Evolutionary conservation across 2,888 invertebrate species (phyloP).

Genomic region (Lumbricus terrestris): DNA sequence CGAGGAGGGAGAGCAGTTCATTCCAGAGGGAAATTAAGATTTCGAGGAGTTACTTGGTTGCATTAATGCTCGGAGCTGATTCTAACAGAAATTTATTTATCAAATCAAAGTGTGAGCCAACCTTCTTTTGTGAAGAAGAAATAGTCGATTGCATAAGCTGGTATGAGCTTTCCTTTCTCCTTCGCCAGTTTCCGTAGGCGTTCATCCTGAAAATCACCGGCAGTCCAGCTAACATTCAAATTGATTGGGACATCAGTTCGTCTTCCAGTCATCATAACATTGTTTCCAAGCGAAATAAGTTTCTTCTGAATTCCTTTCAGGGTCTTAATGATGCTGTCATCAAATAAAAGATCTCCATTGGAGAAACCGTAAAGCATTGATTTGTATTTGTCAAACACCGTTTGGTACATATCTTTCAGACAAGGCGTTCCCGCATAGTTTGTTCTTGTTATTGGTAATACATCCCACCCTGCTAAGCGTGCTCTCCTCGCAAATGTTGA

Average conservation of each 20-base stretch:
- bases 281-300: neutral
- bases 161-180: neutral
- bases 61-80: no score
- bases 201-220: no score
- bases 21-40: no score
- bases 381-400: conserved; percentile 18
- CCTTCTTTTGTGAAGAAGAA: conserved; percentile 17
- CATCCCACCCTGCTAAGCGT: conserved; percentile 9
- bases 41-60: no score
- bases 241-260: conserved; percentile 11
- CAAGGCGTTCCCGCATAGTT: conserved; percentile 19
- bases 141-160: conserved; percentile 21
- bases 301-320: neutral
- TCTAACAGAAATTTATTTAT: no score
- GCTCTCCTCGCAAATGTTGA: neutral
- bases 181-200: no score
- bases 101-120: no score
- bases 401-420: conserved; percentile 12
- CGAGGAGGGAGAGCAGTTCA: no score
- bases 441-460: neutral
- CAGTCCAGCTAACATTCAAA: neutral
- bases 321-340: no score
- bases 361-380: no score
- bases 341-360: no score
- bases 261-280: conserved; percentile 15